phyloP scores from a whole-genome alignment of 1,140 invertebrate species.

The Neocloeon triangulifer region DNA sequence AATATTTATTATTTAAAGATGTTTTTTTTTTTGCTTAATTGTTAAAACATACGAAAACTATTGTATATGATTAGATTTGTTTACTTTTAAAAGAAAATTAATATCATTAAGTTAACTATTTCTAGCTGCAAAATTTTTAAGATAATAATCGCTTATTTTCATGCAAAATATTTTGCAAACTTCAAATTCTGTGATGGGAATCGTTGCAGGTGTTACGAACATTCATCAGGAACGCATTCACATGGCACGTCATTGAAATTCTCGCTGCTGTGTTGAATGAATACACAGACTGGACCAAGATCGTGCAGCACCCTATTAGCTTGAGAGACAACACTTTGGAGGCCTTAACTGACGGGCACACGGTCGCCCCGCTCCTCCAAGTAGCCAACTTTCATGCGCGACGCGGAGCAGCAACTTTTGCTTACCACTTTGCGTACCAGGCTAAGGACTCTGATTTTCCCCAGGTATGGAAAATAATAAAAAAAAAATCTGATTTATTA shows the following conservation, averaged over 20 bases:
- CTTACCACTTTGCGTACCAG: slow-evolving; percentile 65
- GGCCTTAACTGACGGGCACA: slow-evolving; percentile 62
- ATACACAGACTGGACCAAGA: slow-evolving; percentile 80
- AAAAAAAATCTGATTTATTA: no score
- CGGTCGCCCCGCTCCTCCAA: slow-evolving; percentile 43
- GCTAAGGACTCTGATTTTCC: slow-evolving; percentile 47
- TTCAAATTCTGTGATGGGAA: slow-evolving; percentile 16
- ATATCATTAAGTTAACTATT: no score
- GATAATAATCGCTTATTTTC: background rate
- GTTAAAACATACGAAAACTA: no score
- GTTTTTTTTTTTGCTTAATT: no score
- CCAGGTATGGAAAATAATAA: no score
- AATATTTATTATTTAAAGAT: no score
- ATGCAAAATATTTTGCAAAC: background rate
- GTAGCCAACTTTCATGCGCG: slow-evolving; percentile 40
- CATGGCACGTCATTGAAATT: slow-evolving; percentile 77
- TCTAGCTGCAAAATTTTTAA: background rate
- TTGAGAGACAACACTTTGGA: slow-evolving; percentile 69
- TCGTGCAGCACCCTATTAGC: slow-evolving; percentile 61
- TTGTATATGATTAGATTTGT: no score
- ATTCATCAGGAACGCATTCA: slow-evolving; percentile 65
- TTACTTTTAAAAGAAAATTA: no score
- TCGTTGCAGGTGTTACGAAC: no score
- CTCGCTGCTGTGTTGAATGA: slow-evolving; percentile 76
- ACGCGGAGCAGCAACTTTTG: slow-evolving; percentile 41